Evolutionary conservation across 1,140 invertebrate species (phyloP), one percentile per base, ranked within the genome.

Genomic region (Telenomus remus): DNA sequence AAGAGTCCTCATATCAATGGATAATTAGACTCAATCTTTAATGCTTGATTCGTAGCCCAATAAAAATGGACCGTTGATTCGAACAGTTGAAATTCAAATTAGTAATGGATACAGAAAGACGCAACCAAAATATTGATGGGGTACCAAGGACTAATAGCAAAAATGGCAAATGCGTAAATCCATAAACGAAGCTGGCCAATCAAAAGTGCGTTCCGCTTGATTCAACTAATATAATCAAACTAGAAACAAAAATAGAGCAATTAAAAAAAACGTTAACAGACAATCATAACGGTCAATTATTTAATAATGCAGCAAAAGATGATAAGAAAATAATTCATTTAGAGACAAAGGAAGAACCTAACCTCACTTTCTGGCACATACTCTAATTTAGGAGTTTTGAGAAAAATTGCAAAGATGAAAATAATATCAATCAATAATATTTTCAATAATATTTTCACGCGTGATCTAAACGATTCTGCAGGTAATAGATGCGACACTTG

Each of bases 81-180:
- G 3, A 44, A n/a, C 12, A 13, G 43, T 44, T 13, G n/a, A 13
- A 44, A 44, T 44, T 44, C 43, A 44, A 44, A 44, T 12, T n/a
- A 3, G 11, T 12, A 44, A 44, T 12, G 43, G 43, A 44, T 27
- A 27, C 19, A 1, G 12, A 44, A 44, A 7, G 43, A 44, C 43
- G 43, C 43, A 13, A 44, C 43, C 43, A 44, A 44, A 44, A 44
- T 44, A 44, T 44, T 44, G 43, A 44, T 13, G 43, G 13, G 19
- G 43, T 8, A 9, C 43, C 43, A 44, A 44, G 43, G 43, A 44
- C 43, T 44, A 44, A 44, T 44, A 3, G 43, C n/a, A 12, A 44
- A 44, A 44, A 14, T 13, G 11, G 43, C 13, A 13, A 13, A 11
- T 44, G 13, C 13, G 43, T 4, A 13, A 44, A 14, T 13, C 7